Percentiles rank a stretch among this genome's conserved stretches.
Evolutionary conservation across 2,797 vertebrate genomes (phyloP).

Genomic region (Sphenodon punctatus): DNA sequence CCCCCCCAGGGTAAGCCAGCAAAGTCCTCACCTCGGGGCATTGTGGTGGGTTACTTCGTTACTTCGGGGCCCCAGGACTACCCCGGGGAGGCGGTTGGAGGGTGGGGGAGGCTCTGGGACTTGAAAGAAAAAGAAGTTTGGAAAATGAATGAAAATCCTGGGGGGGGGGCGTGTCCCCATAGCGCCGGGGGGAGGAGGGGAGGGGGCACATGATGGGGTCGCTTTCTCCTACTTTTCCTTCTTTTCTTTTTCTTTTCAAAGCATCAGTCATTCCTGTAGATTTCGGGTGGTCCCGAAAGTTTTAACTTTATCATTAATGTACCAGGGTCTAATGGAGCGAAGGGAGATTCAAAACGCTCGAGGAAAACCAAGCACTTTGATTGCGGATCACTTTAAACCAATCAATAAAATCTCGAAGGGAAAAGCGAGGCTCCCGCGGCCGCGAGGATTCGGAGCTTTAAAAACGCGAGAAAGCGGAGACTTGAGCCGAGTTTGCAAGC

Average conservation of each 20-base stretch:
- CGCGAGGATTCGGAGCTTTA: too few species aligned
- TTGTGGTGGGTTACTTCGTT: not conserved
- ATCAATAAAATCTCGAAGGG: constrained; percentile 57
- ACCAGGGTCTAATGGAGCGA: constrained; percentile 29
- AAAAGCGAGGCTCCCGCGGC: too few species aligned
- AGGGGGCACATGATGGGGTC: not conserved
- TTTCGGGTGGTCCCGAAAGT: constrained; percentile 59
- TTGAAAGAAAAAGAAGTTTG: not conserved
- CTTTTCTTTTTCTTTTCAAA: constrained; percentile 3
- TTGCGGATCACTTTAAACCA: constrained; percentile 64
- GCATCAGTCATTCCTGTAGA: constrained; percentile 59
- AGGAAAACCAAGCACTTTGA: constrained; percentile 71
- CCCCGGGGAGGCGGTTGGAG: not conserved
- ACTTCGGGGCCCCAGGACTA: constrained; percentile 27
- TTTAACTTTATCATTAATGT: constrained; percentile 73
- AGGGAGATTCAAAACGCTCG: constrained; percentile 20
- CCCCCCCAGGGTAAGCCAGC: constrained; percentile 72
- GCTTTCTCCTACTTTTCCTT: not conserved
- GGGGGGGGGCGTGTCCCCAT: not conserved
- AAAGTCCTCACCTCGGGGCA: constrained; percentile 2
- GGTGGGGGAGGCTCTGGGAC: not conserved
- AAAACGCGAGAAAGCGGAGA: not conserved
- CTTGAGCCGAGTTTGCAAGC: not conserved
- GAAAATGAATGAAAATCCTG: not conserved
- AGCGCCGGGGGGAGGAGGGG: too few species aligned